Conservation (phyloP, 1,140 invertebrate genomes). For the Acromyrmex heyeri region DNA sequence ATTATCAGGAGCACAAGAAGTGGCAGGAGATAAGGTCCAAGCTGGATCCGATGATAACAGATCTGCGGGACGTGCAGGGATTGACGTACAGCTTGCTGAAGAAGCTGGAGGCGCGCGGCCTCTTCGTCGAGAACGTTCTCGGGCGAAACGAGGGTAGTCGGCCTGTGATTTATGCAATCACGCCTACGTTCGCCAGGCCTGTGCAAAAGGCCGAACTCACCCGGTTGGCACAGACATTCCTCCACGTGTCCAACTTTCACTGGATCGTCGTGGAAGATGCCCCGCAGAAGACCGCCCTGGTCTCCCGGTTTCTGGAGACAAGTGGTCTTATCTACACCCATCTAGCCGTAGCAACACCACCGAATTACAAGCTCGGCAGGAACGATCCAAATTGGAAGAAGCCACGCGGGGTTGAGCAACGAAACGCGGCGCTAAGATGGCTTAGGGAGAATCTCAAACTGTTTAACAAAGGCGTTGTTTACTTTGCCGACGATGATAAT, state of each 20-base stretch:
- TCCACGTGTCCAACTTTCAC: constrained; percentile 95
- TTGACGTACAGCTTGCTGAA: constrained; percentile 50
- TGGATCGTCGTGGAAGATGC: constrained; percentile 99
- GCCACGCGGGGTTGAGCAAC: constrained; percentile 97
- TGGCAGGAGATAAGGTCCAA: constrained; percentile 64
- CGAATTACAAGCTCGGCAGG: constrained; percentile 89
- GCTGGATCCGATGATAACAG: constrained; percentile 54
- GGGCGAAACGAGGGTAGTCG: neutral
- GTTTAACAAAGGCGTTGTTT: constrained; percentile 92
- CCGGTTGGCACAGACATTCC: constrained; percentile 95
- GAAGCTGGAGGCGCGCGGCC: constrained; percentile 26
- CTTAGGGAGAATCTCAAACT: constrained; percentile 90
- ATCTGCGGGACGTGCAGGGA: constrained; percentile 48
- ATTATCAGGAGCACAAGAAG: constrained; percentile 72
- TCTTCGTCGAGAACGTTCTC: neutral
- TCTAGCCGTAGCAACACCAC: constrained; percentile 88
- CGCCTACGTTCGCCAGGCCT: constrained; percentile 95
- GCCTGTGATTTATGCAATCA: constrained; percentile 93
- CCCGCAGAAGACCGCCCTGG: constrained; percentile 91
- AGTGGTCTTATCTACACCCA: constrained; percentile 93
- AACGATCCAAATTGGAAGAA: constrained; percentile 95
- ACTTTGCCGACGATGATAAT: constrained; percentile 99
- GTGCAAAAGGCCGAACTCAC: constrained; percentile 98
- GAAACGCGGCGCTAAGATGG: constrained; percentile 96
- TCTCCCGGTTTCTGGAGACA: constrained; percentile 92